Evolutionary conservation across 1,140 invertebrate genomes (phyloP), one percentile per base, ranked within the genome.

Genomic region (Heliconius himera): DNA sequence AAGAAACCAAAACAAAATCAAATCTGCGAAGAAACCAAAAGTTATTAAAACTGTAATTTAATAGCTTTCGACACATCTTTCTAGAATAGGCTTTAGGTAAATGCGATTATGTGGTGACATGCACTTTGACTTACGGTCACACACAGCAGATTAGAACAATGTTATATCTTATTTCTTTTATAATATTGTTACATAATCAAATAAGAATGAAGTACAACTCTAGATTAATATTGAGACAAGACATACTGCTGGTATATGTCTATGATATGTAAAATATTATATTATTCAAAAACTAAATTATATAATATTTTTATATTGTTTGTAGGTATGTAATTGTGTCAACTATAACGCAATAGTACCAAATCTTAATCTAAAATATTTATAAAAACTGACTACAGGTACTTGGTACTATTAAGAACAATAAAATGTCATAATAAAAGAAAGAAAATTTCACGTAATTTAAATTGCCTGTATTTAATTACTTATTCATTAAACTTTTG

Each of bases 51-150:
- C 49, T 51, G 8, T 60, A 60, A 22, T 60, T 22, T 22, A 60
- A 8, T 56, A 20, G 9, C 11, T 26, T 56, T 9, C 3, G 56
- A 66, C n/a, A 66, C 8, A 66, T 16, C 22, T 66, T 66, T 66
- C 60, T 66, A 29, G 60, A 66, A 66, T 66, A 66, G 60, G 60
- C 60, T 66, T 66, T 26, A 29, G 60, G 26, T 66, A 66, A 66
- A 66, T 29, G 26, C 60, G 60, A 66, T 66, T 66, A 66, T 66
- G 22, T 29, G 60, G 22, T 66, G 54, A 56, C 22, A 66, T 13
- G 22, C 16, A 26, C 60, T 66, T 29, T 29, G 60, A 66, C 60
- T 66, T 66, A 66, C n/a, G 26, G 22, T 29, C 26, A 8, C 26
- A 66, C 60, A 13, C 11, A 66, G 13, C 60, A n/a, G 60, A 66